Percentiles rank a stretch among this genome's conserved stretches.
Evolutionary conservation across 2,797 vertebrate species (phyloP).

Genomic region (Streptopelia turtur): DNA sequence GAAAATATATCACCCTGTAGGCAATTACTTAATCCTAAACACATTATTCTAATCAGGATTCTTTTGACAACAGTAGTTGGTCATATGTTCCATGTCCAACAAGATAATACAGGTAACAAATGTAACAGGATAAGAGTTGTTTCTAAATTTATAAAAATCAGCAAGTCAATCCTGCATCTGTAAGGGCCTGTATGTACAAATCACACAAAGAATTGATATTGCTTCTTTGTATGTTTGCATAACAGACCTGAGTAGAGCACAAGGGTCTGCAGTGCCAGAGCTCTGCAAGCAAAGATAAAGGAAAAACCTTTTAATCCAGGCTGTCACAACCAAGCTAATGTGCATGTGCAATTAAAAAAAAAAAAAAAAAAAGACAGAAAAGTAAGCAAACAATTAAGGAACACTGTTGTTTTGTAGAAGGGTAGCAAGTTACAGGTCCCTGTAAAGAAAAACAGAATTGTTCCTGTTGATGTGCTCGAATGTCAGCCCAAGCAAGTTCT

Average conservation of each 20-base stretch:
- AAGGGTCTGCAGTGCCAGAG: neutral
- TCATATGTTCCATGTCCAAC: neutral
- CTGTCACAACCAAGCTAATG: neutral
- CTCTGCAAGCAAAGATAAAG: neutral
- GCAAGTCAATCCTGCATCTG: neutral
- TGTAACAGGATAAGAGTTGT: neutral
- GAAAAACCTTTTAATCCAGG: neutral
- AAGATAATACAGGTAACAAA: neutral
- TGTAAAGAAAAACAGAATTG: neutral
- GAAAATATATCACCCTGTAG: neutral
- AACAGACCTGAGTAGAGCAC: neutral
- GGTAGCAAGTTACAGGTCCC: neutral
- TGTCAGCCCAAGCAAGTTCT: neutral
- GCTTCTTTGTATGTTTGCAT: neutral
- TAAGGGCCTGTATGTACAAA: neutral
- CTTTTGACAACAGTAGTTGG: neutral
- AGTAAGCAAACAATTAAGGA: neutral
- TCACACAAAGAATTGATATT: neutral
- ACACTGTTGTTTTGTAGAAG: neutral
- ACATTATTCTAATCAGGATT: neutral
- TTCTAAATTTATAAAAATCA: neutral
- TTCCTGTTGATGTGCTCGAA: neutral
- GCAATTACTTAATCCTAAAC: neutral
- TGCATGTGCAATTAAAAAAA: neutral
- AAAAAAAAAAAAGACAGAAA: neutral